Evolutionary conservation across 2,888 invertebrate species (phyloP).

Genomic region (Holacanthella duospinosa): DNA sequence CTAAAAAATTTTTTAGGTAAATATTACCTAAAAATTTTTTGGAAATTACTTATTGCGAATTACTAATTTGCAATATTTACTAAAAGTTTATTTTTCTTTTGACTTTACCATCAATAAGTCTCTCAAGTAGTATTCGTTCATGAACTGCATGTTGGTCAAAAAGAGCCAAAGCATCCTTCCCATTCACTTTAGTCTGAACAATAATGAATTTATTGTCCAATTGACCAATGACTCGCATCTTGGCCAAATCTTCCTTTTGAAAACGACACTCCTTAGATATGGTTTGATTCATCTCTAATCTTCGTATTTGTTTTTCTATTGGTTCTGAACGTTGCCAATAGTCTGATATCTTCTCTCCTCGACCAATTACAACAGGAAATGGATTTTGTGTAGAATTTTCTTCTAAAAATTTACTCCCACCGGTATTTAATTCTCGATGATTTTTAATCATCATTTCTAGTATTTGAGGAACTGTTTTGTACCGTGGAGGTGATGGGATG

Average conservation of each 20-base stretch:
- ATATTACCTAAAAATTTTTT: too few species aligned
- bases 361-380: too few species aligned
- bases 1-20: too few species aligned
- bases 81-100: not conserved
- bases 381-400: too few species aligned
- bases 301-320: conserved; percentile 3
- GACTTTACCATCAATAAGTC: conserved; percentile 50
- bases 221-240: conserved; percentile 56
- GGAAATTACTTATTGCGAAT: too few species aligned
- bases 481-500: too few species aligned
- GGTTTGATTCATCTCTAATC: not conserved
- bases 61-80: too few species aligned
- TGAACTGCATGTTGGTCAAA: conserved; percentile 84
- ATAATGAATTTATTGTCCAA: conserved; percentile 63
- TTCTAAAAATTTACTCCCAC: too few species aligned
- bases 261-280: conserved; percentile 15
- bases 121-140: conserved; percentile 68
- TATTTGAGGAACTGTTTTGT: too few species aligned
- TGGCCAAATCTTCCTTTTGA: conserved; percentile 22
- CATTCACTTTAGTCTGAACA: conserved; percentile 42
- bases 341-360: too few species aligned
- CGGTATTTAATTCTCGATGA: too few species aligned
- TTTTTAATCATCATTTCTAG: too few species aligned
- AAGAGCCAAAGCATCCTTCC: conserved; percentile 49
- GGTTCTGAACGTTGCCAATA: not conserved